Evolutionary conservation across 2,888 invertebrate genomes (phyloP), one percentile per base, ranked within the genome.

Genomic region (Drosophila pullipes): DNA sequence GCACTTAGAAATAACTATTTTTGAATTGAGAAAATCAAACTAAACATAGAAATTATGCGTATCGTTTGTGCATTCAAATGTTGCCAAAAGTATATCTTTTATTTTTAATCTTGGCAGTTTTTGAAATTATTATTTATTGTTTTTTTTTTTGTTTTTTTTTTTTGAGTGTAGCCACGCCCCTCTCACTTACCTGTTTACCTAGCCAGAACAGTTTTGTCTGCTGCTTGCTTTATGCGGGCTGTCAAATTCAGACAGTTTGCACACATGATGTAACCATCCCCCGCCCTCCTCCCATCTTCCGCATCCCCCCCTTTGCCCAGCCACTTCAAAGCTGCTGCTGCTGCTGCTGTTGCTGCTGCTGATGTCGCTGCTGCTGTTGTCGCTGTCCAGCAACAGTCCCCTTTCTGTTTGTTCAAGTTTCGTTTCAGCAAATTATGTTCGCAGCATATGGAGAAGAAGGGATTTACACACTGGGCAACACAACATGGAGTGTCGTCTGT

Each of bases 211-310:
- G 73, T 58, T 58, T 41, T 69, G 74, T 83, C 83, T 76, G 78
- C 60, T 41, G 75, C 58, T 68, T 80, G 79, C 88, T 91, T 89
- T 91, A 91, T 91, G 91, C 91, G 91, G 91, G 91, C 87, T 91
- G 89, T 89, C 91, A 89, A 89, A 90, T 81, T 85, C 85, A 85
- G 85, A 85, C 85, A 85, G 89, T 90, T 86, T 83, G 85, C 81
- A 89, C 91, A 89, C 85, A 89, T 80, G 82, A 64, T 65, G 79
- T 55, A 58, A 61, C 70, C 62, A 52, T 4, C 30, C 6, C 33
- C 11, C 16, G 6, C 11, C 22, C 61, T 22, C 30, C 6, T 33
- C 3, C 9, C 35, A 1, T 16, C 58, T 25, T 30, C 25, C 9
- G 4, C 22, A 33, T 35, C 10, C 9, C 11, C n/a, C 10, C 53